phyloP scores from a whole-genome alignment of 2,797 vertebrate species.

The Gallinago stenura region DNA sequence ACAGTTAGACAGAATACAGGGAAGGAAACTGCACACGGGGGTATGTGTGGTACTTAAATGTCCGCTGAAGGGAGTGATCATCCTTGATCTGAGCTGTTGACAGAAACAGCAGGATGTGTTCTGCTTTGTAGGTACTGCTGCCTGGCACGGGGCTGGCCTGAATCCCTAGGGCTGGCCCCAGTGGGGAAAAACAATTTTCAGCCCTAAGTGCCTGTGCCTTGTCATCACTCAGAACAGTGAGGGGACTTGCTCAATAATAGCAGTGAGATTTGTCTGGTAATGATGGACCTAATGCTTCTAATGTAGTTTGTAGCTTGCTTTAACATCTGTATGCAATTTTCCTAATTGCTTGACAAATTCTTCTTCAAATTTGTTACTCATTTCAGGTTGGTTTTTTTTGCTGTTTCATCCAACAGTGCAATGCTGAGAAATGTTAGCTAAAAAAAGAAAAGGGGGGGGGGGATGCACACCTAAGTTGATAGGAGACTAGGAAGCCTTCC shows the following conservation, averaged over 20 bases:
- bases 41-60: not conserved
- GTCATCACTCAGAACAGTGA: not conserved
- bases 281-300: not conserved
- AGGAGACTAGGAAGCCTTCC: not conserved
- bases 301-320: not conserved
- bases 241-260: not conserved
- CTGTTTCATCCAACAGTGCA: not conserved
- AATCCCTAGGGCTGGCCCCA: not conserved
- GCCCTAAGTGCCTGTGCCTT: not conserved
- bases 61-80: accelerated
- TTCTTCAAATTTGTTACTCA: not conserved
- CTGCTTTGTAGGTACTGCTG: accelerated
- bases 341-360: not conserved
- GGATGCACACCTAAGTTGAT: too few relatives aligned
- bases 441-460: not conserved
- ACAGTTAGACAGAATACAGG: not conserved
- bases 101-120: not conserved
- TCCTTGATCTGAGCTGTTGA: not conserved
- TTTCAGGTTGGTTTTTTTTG: not conserved
- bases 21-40: not conserved
- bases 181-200: not conserved
- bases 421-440: not conserved
- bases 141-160: not conserved
- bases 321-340: not conserved
- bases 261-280: not conserved